phyloP scores from a whole-genome alignment of 2,888 invertebrate genomes.

The Cephus pygmeus region DNA sequence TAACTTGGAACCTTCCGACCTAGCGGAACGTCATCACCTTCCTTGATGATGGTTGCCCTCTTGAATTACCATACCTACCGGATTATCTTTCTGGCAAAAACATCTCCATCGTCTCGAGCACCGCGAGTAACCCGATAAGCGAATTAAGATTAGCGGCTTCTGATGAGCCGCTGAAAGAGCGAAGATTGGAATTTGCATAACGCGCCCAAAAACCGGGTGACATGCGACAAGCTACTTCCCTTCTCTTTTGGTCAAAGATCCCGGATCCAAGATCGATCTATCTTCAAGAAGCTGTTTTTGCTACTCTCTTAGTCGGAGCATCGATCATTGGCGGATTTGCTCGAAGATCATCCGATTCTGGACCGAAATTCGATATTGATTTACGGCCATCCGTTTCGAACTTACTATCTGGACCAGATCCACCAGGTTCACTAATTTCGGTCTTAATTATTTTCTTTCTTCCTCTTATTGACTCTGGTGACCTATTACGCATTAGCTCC shows the following conservation, averaged over 20 bases:
- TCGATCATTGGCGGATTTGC: not conserved
- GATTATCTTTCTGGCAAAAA: constrained; percentile 61
- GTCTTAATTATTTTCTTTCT: not conserved
- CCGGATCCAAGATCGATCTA: not conserved
- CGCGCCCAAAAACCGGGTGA: constrained; percentile 40
- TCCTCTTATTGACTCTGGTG: not conserved
- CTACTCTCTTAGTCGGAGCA: not conserved
- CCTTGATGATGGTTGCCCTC: constrained; percentile 25
- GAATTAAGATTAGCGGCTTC: constrained; percentile 64
- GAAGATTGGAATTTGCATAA: constrained; percentile 57
- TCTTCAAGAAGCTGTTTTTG: not conserved
- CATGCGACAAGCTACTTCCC: constrained; percentile 34
- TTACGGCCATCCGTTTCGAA: not conserved
- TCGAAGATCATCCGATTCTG: not conserved
- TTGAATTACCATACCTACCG: constrained; percentile 63
- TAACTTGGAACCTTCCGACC: not conserved
- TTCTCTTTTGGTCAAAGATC: constrained; percentile 10
- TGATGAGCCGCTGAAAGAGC: constrained; percentile 59
- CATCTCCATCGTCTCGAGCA: constrained; percentile 56
- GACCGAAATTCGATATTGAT: not conserved
- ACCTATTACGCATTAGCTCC: not conserved
- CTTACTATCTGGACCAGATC: not conserved
- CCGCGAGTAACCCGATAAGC: constrained; percentile 63
- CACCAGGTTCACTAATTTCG: constrained; percentile 13
- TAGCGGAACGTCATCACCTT: not conserved